Evolutionary conservation across 2,888 invertebrate genomes (phyloP).

Genomic region (Brachyptera risi): DNA sequence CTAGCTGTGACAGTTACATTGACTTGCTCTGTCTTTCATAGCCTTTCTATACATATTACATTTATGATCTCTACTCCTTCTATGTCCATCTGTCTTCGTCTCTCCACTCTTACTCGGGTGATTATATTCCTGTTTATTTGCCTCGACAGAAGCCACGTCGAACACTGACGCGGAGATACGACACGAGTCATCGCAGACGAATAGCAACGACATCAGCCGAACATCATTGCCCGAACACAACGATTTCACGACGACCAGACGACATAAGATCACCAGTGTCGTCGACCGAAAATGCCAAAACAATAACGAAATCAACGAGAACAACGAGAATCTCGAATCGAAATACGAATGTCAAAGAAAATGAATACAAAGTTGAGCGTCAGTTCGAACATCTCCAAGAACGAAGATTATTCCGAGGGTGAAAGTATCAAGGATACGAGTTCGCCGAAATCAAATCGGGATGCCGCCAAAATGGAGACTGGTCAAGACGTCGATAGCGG

Average conservation of each 20-base stretch:
- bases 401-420: not conserved
- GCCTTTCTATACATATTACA: too few species aligned
- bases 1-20: too few species aligned
- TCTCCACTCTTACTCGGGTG: too few species aligned
- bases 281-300: slow-evolving; percentile 15
- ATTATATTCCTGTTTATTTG: not conserved
- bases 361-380: not conserved
- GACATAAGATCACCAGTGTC: not conserved
- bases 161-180: slow-evolving; percentile 14
- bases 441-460: not conserved
- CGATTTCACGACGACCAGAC: not conserved
- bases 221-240: too few species aligned
- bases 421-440: not conserved
- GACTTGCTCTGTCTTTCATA: too few species aligned
- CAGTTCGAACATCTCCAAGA: not conserved
- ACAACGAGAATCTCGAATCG: slow-evolving; percentile 12
- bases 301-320: slow-evolving; percentile 15
- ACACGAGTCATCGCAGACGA: slow-evolving; percentile 26
- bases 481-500: slow-evolving; percentile 4
- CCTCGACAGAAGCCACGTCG: slow-evolving; percentile 3
- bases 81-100: too few species aligned
- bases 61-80: too few species aligned
- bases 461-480: not conserved
- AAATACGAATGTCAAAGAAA: too few species aligned
- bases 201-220: slow-evolving; percentile 9